Evolutionary conservation across 2,888 invertebrate species (phyloP).

Genomic region (Euplexia lucipara): DNA sequence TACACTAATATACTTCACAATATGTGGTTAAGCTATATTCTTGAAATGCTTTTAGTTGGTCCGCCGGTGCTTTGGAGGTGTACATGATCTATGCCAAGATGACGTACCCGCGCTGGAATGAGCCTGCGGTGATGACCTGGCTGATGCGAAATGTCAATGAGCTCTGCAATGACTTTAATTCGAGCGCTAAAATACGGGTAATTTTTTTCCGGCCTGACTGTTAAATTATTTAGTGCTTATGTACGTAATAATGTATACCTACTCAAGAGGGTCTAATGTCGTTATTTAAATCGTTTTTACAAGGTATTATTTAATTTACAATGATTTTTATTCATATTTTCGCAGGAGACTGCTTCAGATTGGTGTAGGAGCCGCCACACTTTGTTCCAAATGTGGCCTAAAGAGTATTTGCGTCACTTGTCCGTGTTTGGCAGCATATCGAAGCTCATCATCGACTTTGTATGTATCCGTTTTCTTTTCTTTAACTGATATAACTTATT

Average conservation of each 20-base stretch:
- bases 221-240: too few relatives aligned
- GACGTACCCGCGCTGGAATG: slow-evolving; percentile 72
- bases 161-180: slow-evolving; percentile 60
- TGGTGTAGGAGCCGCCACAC: slow-evolving; percentile 40
- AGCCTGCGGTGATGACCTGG: slow-evolving; percentile 74
- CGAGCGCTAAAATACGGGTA: slow-evolving; percentile 59
- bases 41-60: slow-evolving; percentile 61
- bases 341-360: slow-evolving; percentile 8
- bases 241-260: neutral
- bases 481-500: too few relatives aligned
- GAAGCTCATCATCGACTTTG: slow-evolving; percentile 73
- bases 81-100: slow-evolving; percentile 72
- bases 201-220: too few relatives aligned
- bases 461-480: slow-evolving; percentile 60
- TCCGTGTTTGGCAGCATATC: slow-evolving; percentile 72
- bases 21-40: slow-evolving; percentile 1
- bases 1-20: too few relatives aligned
- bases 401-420: slow-evolving; percentile 74
- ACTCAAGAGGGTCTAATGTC: neutral
- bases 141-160: slow-evolving; percentile 63
- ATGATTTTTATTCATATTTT: too few relatives aligned
- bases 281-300: neutral
- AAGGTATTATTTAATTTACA: neutral
- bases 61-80: slow-evolving; percentile 62
- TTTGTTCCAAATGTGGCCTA: slow-evolving; percentile 69